A percentile compares a stretch with the other conserved stretches of the same genome.
Evolutionary conservation across 2,113 vertebrate genomes (phyloP).

Genomic region (Eretmochelys imbricata): DNA sequence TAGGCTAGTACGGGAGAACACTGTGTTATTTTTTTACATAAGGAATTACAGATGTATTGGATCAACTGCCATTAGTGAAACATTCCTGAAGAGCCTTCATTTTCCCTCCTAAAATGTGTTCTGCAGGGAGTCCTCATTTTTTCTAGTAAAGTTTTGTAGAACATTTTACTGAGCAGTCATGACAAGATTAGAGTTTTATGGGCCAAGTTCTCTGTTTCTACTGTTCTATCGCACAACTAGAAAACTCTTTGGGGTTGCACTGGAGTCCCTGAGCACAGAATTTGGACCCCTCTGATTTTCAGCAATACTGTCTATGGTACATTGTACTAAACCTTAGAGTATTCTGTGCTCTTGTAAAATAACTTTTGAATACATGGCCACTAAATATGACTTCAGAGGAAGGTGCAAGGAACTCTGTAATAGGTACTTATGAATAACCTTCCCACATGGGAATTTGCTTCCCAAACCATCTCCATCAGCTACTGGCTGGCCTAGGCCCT

Average conservation of each 20-base stretch:
- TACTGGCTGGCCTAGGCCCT: not conserved
- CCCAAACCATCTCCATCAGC: not conserved
- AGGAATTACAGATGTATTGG: not conserved
- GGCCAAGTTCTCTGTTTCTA: not conserved
- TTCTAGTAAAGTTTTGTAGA: slow-evolving; percentile 19
- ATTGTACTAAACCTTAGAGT: not conserved
- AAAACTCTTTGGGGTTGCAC: not conserved
- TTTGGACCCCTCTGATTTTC: not conserved
- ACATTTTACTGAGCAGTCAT: not conserved
- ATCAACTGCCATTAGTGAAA: not conserved
- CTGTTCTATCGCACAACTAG: not conserved
- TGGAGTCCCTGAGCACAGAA: not conserved
- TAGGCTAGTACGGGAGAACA: not conserved
- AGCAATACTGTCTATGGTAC: not conserved
- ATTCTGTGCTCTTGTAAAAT: slow-evolving; percentile 10
- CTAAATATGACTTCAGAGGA: not conserved
- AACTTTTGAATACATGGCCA: not conserved
- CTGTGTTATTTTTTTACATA: slow-evolving; percentile 13
- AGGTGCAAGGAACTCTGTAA: not conserved
- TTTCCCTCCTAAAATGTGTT: not conserved
- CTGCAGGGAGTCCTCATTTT: not conserved
- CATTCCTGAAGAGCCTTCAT: slow-evolving; percentile 4
- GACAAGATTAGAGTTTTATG: not conserved
- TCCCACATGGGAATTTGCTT: not conserved
- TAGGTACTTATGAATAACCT: not conserved